Conservation (phyloP, 2,797 vertebrate species). For the Pipistrellus nathusii region DNA sequence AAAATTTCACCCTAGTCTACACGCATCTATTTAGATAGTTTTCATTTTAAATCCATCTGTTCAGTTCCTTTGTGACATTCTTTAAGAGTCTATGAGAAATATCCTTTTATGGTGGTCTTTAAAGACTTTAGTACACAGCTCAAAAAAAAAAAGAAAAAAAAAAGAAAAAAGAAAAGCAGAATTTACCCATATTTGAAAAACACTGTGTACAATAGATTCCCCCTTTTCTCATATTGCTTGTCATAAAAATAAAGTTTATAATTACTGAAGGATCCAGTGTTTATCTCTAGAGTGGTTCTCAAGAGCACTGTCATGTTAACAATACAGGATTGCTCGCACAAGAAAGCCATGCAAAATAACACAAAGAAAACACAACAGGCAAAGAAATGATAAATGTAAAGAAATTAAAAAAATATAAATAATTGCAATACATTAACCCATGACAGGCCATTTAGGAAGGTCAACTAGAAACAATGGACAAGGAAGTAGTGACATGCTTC, state of each 20-base stretch:
- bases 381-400: not conserved
- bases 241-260: slow-evolving; percentile 64
- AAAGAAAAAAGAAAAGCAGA: not conserved
- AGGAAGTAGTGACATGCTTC: not conserved
- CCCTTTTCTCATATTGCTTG: slow-evolving; percentile 31
- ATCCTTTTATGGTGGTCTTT: slow-evolving; percentile 61
- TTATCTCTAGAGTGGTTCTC: slow-evolving; percentile 46
- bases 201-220: slow-evolving; percentile 43
- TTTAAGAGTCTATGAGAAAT: slow-evolving; percentile 58
- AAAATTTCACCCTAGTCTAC: not conserved
- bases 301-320: slow-evolving; percentile 53
- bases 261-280: slow-evolving; percentile 65
- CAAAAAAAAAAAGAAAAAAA: not conserved
- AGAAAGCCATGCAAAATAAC: slow-evolving; percentile 50
- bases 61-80: not conserved
- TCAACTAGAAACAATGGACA: not conserved
- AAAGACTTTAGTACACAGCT: slow-evolving; percentile 38
- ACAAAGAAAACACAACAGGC: not conserved
- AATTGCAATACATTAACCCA: not conserved
- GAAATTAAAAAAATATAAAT: not conserved
- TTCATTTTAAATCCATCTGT: not conserved
- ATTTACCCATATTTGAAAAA: slow-evolving; percentile 58
- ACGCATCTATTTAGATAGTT: not conserved
- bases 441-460: not conserved
- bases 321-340: not conserved